These are phyloP conservation scores for Cantharis flavilabris DNA, from an alignment of 2,888 invertebrate species.

Conservation along the genomic window DNA sequence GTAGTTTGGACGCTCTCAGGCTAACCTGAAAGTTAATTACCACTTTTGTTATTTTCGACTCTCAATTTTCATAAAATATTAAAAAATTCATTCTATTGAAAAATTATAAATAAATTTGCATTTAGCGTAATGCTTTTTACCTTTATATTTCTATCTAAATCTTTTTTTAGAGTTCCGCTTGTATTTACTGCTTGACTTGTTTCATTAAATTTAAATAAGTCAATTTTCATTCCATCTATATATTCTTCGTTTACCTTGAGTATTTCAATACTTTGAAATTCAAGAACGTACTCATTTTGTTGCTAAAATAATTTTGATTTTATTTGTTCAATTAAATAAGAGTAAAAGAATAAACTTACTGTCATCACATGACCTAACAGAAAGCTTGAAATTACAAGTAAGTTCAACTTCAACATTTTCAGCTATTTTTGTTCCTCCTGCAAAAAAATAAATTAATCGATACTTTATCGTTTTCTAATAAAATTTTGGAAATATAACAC, in stretches of 20 bases:
- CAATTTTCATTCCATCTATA: conserved; percentile 3
- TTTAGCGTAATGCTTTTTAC: neutral
- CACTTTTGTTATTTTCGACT: neutral
- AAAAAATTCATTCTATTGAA: neutral
- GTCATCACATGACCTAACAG: neutral
- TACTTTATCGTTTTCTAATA: neutral
- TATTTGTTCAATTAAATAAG: neutral
- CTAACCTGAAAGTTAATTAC: conserved; percentile 11
- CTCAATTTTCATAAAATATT: neutral
- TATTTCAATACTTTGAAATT: conserved; percentile 18
- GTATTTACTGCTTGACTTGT: conserved; percentile 15
- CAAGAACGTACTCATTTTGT: conserved; percentile 8
- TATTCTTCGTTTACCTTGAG: conserved; percentile 8
- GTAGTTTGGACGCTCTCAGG: conserved; percentile 8
- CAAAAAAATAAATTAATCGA: neutral
- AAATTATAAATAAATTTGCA: neutral
- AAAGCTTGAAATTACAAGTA: neutral
- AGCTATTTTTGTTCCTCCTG: neutral
- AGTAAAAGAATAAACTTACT: neutral
- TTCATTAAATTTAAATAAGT: conserved; percentile 17
- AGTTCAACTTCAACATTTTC: neutral
- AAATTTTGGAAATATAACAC: neutral
- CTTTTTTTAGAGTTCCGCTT: conserved; percentile 17
- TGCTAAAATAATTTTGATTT: neutral
- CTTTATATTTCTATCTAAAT: conserved; percentile 21